Percentiles rank a stretch among this genome's conserved stretches.
These are phyloP conservation scores for Gadus chalcogrammus DNA, from an alignment of 2,113 vertebrate genomes.

Conservation along the genomic window DNA sequence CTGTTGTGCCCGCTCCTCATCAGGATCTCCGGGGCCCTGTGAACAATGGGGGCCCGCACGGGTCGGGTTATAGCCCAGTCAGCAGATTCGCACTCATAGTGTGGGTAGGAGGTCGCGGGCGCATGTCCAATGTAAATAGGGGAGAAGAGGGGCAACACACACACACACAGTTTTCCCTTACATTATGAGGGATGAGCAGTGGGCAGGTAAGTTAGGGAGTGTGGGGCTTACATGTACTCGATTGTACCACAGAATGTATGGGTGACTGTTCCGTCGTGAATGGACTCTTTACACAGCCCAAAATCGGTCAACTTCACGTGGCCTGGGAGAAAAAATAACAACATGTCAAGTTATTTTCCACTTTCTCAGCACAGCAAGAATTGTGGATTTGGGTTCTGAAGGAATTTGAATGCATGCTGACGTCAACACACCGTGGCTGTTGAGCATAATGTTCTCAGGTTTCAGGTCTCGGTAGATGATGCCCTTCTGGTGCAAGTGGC, in stretches of 20 bases:
- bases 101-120: background rate
- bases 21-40: constrained; percentile 96
- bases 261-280: constrained; percentile 98
- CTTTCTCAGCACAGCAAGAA: background rate
- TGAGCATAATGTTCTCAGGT: constrained; percentile 99
- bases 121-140: too few relatives aligned
- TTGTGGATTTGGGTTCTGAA: background rate
- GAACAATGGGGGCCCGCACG: background rate
- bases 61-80: background rate
- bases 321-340: constrained; percentile 68
- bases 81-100: background rate
- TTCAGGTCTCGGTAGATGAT: constrained; percentile 99
- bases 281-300: constrained; percentile 97
- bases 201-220: background rate
- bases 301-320: constrained; percentile 98
- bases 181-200: too few relatives aligned
- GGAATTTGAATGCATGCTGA: background rate
- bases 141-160: background rate
- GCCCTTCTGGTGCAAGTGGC: constrained; percentile 98
- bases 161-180: too few relatives aligned
- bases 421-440: constrained; percentile 83
- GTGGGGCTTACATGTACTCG: constrained; percentile 92
- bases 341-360: background rate
- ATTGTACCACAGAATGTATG: constrained; percentile 99
- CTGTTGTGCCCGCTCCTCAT: constrained; percentile 98